Evolutionary conservation across 2,797 vertebrate species (phyloP), one percentile per base, ranked within the genome.

Genomic region (Serranus cabrilla): DNA sequence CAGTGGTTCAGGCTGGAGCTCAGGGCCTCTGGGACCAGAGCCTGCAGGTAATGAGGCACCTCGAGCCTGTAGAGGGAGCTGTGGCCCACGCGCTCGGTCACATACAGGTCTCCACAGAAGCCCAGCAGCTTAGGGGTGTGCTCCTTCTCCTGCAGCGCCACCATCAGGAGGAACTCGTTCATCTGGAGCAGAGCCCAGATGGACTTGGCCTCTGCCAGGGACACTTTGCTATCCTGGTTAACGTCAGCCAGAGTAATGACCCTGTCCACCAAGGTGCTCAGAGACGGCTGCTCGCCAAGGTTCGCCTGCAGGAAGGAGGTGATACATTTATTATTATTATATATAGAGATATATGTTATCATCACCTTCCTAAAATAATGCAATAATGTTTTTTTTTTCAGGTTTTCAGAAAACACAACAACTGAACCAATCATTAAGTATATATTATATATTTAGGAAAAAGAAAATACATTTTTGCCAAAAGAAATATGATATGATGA

Each of bases 151-250:
- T 96, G 97, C 76, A 99, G 88, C 2, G 97, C 97, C 85, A 98
- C 93, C 94, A 97, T 97, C 83, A 99, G 94, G 4, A 99, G 96
- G 76, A 99, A 97, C 86, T 99, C 98, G 0, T 96, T 97, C 70
- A 96, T 96, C 85, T 98, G 98, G 27, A 99, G 95, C 21, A 99
- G 94, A 0, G 98, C 98, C 98, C 98, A 99, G 74, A 97, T 95
- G 0, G 98, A 98, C 87, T 97, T 99, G 43, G 98, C 98, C 87
- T 99, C 98, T 0, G 98, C 98, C 54, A 99, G 91, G 17, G 98
- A 99, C 63, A 99, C 96, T 72, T 97, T 96, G 11, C 95, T 92
- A 0, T 99, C 98, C 25, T 84, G 91, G 87, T 97, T 98, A 83
- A 98, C 95, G 0, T 99, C 98, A 0, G 98, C 97, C 88, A 98